phyloP scores from a whole-genome alignment of 2,797 vertebrate species.

The Sebastiscus albofasciatus region DNA sequence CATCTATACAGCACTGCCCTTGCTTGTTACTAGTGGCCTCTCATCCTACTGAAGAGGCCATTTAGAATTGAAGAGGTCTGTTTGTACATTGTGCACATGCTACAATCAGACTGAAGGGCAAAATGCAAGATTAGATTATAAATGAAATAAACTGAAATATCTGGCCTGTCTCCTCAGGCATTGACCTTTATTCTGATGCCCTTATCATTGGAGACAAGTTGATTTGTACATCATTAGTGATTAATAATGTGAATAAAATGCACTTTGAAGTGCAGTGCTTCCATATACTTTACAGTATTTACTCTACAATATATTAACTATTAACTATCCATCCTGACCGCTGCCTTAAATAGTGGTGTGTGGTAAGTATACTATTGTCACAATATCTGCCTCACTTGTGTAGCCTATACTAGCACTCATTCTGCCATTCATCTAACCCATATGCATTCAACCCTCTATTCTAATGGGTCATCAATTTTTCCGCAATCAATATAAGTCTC shows the following conservation, averaged over 20 bases:
- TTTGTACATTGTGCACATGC: background rate
- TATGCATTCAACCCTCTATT: too few species aligned
- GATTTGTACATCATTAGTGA: slow-evolving; percentile 14
- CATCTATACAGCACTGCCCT: background rate
- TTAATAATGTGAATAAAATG: background rate
- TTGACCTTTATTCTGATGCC: background rate
- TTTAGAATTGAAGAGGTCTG: slow-evolving; percentile 17
- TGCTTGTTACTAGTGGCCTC: background rate
- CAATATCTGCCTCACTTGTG: background rate
- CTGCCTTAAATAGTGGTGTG: background rate
- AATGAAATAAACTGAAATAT: background rate
- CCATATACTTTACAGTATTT: background rate
- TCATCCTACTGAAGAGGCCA: slow-evolving; percentile 21
- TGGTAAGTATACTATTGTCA: background rate
- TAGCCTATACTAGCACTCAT: too few species aligned
- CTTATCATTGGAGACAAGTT: background rate
- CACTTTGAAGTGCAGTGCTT: background rate
- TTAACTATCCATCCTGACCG: background rate
- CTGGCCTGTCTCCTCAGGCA: background rate
- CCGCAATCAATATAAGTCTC: rapidly evolving
- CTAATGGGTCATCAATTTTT: background rate
- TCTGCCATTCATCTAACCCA: too few species aligned
- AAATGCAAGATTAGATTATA: background rate
- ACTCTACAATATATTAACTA: background rate
- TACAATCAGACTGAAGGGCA: slow-evolving; percentile 41